A percentile compares a stretch with the other conserved stretches of the same genome.
Conservation (phyloP, 2,113 vertebrate genomes). For the Calidris pygmaea region DNA sequence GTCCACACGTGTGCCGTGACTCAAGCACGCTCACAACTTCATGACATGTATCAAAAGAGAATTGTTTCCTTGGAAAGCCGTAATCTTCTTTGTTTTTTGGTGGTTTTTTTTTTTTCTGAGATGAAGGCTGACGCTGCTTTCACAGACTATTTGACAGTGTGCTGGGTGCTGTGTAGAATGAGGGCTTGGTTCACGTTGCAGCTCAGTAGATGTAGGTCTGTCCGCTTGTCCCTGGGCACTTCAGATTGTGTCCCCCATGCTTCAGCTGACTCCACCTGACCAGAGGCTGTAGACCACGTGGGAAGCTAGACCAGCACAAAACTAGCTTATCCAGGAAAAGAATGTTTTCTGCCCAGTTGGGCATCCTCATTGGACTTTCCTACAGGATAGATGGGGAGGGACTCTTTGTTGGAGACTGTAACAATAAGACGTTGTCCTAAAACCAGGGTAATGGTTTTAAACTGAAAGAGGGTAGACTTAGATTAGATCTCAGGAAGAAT, state of each 20-base stretch:
- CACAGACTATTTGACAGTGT: neutral
- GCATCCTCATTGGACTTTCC: neutral
- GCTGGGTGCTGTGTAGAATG: neutral
- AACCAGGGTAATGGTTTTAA: neutral
- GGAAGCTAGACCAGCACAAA: neutral
- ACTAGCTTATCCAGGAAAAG: neutral
- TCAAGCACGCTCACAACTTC: neutral
- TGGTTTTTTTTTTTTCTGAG: too few species aligned
- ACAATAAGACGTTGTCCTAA: too few species aligned
- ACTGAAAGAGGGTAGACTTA: neutral
- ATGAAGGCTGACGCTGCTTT: neutral
- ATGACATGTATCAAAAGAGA: neutral
- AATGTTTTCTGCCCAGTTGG: neutral
- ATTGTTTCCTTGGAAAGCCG: neutral
- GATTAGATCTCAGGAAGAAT: neutral
- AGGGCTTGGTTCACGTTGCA: neutral
- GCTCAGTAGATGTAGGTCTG: neutral
- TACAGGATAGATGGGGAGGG: neutral
- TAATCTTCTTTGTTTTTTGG: neutral
- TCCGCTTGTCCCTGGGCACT: neutral
- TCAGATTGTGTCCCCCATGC: rapidly evolving
- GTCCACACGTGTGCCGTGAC: conserved; percentile 41
- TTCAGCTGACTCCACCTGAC: neutral
- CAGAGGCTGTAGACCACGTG: neutral
- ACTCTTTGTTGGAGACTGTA: neutral